A percentile compares a stretch with the other conserved stretches of the same genome.
Conservation (phyloP, 2,888 invertebrate genomes). For the Cotesia congregata region DNA sequence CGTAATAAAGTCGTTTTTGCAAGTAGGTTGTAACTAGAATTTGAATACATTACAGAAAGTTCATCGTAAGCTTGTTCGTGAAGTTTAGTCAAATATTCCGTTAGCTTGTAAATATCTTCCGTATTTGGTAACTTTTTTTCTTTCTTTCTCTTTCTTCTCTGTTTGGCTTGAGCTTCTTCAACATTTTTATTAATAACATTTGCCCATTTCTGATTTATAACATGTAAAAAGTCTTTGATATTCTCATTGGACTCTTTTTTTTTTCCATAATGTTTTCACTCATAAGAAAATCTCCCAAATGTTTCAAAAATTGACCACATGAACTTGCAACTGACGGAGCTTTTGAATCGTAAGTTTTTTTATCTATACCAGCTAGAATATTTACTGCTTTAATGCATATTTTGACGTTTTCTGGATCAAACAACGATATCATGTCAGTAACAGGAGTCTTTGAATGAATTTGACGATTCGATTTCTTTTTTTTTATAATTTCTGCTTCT, state of each 20-base stretch:
- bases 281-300: constrained; percentile 26
- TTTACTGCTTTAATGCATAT: not conserved
- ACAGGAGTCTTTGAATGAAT: not conserved
- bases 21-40: constrained; percentile 16
- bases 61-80: not conserved
- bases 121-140: constrained; percentile 32
- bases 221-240: not conserved
- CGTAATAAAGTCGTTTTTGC: constrained; percentile 27
- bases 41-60: constrained; percentile 10
- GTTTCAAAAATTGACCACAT: constrained; percentile 16
- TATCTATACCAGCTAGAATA: not conserved
- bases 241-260: constrained; percentile 14
- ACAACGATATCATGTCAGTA: not conserved
- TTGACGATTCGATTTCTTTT: not conserved
- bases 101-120: constrained; percentile 31
- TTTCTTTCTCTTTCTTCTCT: not conserved
- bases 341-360: not conserved
- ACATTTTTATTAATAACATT: constrained; percentile 7
- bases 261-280: constrained; percentile 10
- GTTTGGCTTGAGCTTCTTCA: not conserved
- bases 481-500: not conserved
- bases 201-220: not conserved
- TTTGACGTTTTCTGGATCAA: not conserved
- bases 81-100: constrained; percentile 2
- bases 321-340: not conserved